phyloP scores from a whole-genome alignment of 2,797 vertebrate species.

The Enteromius fasciolatus region DNA sequence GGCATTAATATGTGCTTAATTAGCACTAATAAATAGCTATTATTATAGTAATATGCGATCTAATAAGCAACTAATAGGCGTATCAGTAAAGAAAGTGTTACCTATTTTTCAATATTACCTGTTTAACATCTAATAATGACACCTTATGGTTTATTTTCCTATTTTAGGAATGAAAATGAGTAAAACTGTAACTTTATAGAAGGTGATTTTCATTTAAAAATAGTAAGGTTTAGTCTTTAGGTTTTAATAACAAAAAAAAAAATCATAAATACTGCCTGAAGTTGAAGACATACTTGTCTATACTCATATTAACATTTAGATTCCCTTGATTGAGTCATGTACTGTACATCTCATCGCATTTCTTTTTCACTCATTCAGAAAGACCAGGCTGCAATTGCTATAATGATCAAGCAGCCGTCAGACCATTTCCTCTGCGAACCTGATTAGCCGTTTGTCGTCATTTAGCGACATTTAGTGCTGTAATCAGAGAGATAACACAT shows the following conservation, averaged over 20 bases:
- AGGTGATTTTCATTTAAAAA: not conserved
- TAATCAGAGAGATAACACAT: conserved; percentile 54
- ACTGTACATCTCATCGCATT: not conserved
- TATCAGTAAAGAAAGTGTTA: too few relatives aligned
- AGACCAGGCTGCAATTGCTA: conserved; percentile 8
- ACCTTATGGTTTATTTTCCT: not conserved
- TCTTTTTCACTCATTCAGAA: conserved; percentile 1
- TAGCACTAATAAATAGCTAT: too few relatives aligned
- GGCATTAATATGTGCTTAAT: too few relatives aligned
- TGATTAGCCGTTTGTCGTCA: conserved; percentile 47
- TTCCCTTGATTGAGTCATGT: not conserved
- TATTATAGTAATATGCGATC: too few relatives aligned
- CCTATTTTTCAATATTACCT: not conserved
- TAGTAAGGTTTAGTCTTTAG: not conserved
- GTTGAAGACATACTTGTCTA: not conserved
- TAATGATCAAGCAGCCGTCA: conserved; percentile 39
- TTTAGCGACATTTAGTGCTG: conserved; percentile 40
- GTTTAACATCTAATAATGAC: not conserved
- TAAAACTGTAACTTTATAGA: not conserved
- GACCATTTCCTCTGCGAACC: conserved; percentile 43
- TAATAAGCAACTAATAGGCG: too few relatives aligned
- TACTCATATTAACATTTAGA: not conserved
- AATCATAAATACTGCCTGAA: not conserved
- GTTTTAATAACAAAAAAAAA: not conserved
- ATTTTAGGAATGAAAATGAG: not conserved